A percentile compares a stretch with the other conserved stretches of the same genome.
Evolutionary conservation across 2,797 vertebrate genomes (phyloP).

Genomic region (Anguilla marmorata): DNA sequence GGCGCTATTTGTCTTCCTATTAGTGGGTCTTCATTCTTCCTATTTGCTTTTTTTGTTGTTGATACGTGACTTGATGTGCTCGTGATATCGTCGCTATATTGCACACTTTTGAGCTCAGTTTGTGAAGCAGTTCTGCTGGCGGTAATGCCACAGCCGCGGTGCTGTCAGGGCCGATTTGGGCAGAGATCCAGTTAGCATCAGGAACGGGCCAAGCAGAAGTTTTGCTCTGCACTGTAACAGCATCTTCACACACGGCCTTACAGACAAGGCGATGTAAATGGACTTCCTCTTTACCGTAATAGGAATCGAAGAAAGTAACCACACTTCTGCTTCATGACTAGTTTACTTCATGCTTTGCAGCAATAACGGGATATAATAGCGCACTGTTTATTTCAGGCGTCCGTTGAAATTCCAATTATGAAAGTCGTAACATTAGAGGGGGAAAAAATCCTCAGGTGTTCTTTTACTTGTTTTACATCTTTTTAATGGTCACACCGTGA

Average conservation of each 20-base stretch:
- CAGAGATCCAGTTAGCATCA: conserved; percentile 24
- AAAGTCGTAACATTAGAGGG: not conserved
- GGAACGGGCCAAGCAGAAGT: conserved; percentile 18
- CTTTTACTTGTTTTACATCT: not conserved
- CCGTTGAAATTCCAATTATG: not conserved
- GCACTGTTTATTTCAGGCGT: conserved; percentile 2
- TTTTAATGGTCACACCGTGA: not conserved
- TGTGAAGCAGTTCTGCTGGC: conserved; percentile 45
- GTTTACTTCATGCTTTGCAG: not conserved
- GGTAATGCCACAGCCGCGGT: conserved; percentile 43
- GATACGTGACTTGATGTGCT: conserved; percentile 3
- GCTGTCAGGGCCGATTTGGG: conserved; percentile 39
- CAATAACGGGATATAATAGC: not conserved
- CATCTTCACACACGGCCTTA: not conserved
- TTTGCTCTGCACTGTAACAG: not conserved
- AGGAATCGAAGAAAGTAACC: not conserved
- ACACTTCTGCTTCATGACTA: not conserved
- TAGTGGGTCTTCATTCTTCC: conserved; percentile 18
- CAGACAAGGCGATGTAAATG: not conserved
- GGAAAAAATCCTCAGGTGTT: not conserved
- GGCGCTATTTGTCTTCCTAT: conserved; percentile 35
- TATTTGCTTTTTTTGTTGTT: not conserved
- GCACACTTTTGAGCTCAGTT: conserved; percentile 46
- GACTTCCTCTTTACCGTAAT: not conserved
- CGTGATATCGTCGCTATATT: conserved; percentile 35